Percentiles rank a stretch among this genome's conserved stretches.
These are phyloP conservation scores for Molanna angustata DNA, from an alignment of 2,888 invertebrate genomes.

Conservation along the genomic window DNA sequence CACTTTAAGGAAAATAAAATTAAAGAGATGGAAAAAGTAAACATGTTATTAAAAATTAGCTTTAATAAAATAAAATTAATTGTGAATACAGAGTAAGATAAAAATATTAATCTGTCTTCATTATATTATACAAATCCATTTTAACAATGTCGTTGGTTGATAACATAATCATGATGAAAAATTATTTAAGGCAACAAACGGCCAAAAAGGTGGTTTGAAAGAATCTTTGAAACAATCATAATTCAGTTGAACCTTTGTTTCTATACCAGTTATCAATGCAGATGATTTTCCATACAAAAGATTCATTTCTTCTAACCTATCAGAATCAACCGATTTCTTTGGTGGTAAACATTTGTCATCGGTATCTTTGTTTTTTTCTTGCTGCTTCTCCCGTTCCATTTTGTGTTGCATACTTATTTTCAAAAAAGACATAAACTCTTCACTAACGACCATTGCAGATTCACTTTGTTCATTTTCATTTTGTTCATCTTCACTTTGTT, in stretches of 20 bases:
- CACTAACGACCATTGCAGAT: slow-evolving; percentile 45
- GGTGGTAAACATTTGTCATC: slow-evolving; percentile 36
- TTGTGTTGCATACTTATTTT: slow-evolving; percentile 57
- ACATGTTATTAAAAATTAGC: no score
- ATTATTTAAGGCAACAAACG: slow-evolving; percentile 65
- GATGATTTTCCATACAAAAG: slow-evolving; percentile 64
- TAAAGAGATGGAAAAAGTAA: no score
- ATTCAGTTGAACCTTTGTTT: slow-evolving; percentile 65
- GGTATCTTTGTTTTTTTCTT: slow-evolving; percentile 29
- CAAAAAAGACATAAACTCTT: slow-evolving; percentile 62
- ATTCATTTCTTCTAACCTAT: slow-evolving; percentile 44
- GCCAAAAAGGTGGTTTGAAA: slow-evolving; percentile 66
- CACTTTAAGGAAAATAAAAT: no score
- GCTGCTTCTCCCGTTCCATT: slow-evolving; percentile 39
- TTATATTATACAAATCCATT: no score
- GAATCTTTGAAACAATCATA: slow-evolving; percentile 62
- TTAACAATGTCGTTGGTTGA: no score
- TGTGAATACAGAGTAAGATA: no score
- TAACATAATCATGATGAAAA: no score
- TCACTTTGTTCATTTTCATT: slow-evolving; percentile 35
- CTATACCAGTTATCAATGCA: slow-evolving; percentile 68
- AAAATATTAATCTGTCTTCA: no score
- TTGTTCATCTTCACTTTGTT: slow-evolving; percentile 31
- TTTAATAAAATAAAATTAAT: no score
- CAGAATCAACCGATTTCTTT: slow-evolving; percentile 39